A percentile compares a stretch with the other conserved stretches of the same genome.
Conservation (phyloP, 2,797 vertebrate genomes). For the Neoniphon sammara region DNA sequence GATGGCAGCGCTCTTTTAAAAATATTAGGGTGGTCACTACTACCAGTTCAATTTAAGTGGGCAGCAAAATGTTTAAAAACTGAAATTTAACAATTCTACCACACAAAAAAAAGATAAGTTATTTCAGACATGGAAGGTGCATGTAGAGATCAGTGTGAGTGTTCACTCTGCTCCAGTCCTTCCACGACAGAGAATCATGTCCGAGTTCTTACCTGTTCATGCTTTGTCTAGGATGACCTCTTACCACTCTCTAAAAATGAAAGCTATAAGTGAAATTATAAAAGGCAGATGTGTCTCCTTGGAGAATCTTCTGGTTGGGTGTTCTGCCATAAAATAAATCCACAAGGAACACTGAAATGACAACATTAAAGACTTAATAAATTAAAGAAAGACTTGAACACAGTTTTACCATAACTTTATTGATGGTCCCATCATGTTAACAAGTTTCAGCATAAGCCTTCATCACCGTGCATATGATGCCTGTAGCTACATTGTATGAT, state of each 20-base stretch:
- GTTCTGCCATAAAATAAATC: constrained; percentile 1
- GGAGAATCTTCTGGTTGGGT: neutral
- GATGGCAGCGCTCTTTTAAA: constrained; percentile 45
- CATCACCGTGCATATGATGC: constrained; percentile 1
- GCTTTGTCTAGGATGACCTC: neutral
- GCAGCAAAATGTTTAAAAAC: constrained; percentile 5
- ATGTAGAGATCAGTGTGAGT: constrained; percentile 1
- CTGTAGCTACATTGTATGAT: neutral
- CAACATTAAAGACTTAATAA: no score
- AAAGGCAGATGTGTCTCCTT: neutral
- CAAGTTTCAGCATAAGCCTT: constrained; percentile 35
- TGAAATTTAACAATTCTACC: neutral
- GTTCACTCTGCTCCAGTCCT: neutral
- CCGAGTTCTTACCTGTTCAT: neutral
- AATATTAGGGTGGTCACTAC: constrained; percentile 55
- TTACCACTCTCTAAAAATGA: neutral
- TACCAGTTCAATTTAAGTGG: neutral
- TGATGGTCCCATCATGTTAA: constrained; percentile 19
- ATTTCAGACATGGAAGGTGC: neutral
- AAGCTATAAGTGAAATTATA: neutral
- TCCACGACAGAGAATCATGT: neutral
- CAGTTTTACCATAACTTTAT: neutral
- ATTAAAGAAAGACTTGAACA: neutral
- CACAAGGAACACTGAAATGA: neutral
- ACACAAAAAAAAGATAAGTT: neutral